Percentiles rank a stretch among this genome's conserved stretches.
Evolutionary conservation across 2,797 vertebrate species (phyloP).

Genomic region (Coranthus polyacanthus): DNA sequence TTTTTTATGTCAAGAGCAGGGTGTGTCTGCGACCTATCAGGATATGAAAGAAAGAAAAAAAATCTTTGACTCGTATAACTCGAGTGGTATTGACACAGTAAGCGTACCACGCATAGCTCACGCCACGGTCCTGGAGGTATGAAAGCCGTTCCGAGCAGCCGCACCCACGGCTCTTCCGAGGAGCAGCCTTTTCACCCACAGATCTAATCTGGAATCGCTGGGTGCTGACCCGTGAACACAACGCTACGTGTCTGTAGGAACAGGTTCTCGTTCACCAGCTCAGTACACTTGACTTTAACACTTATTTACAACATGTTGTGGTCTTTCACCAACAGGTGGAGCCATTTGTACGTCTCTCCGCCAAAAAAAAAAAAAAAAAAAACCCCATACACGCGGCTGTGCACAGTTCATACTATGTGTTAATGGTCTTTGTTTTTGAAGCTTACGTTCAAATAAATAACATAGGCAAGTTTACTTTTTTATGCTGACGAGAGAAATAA

Average conservation of each 20-base stretch:
- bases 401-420: no score
- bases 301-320: neutral
- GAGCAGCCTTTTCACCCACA: neutral
- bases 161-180: conserved; percentile 42
- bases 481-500: no score
- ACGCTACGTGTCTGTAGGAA: neutral
- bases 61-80: neutral
- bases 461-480: no score
- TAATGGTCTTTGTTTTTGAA: no score
- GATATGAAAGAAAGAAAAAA: neutral
- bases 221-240: conserved; percentile 21
- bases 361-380: no score
- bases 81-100: conserved; percentile 15
- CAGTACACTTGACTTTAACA: no score
- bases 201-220: neutral
- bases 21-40: conserved; percentile 39
- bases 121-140: neutral
- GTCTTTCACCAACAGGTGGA: conserved; percentile 1
- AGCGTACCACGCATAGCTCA: conserved; percentile 55
- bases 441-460: no score
- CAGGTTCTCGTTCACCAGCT: no score
- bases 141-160: conserved; percentile 31
- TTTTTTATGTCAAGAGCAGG: conserved; percentile 22
- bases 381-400: no score
- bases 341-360: neutral